Evolutionary conservation across 64 coral and sea anemone genomes (phyloP).

Genomic region (Porites lutea): DNA sequence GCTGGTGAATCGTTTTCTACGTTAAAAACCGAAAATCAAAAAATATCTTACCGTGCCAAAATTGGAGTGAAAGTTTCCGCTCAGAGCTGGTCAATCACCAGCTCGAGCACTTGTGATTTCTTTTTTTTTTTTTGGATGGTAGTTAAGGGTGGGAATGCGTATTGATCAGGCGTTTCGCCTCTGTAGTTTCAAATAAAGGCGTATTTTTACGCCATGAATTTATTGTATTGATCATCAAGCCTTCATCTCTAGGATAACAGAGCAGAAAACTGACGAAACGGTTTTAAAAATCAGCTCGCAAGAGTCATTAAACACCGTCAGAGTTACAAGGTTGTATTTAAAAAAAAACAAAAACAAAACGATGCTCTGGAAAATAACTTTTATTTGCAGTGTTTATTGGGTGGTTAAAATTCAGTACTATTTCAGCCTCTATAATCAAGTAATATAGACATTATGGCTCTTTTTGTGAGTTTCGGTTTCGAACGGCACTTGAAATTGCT

Average conservation of each 20-base stretch:
- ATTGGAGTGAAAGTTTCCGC: too few species aligned
- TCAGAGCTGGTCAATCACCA: neutral
- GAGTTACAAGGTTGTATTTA: neutral
- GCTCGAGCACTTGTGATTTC: neutral
- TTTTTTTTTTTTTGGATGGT: neutral
- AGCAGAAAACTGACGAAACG: neutral
- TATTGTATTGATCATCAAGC: neutral
- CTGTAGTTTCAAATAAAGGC: neutral
- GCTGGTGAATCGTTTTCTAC: too few species aligned
- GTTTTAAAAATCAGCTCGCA: too few species aligned
- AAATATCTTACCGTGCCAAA: too few species aligned
- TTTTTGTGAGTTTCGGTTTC: too few species aligned
- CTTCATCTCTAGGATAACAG: neutral
- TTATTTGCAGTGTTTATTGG: too few species aligned
- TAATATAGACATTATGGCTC: too few species aligned
- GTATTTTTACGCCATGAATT: neutral
- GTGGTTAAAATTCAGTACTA: too few species aligned
- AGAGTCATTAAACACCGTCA: neutral
- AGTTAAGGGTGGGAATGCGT: neutral
- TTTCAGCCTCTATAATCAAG: too few species aligned
- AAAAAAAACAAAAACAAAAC: neutral
- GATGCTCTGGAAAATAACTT: too few species aligned
- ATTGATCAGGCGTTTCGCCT: neutral
- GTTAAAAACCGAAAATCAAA: too few species aligned
- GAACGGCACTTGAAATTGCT: too few species aligned